A percentile compares a stretch with the other conserved stretches of the same genome.
These are phyloP conservation scores for Chrysotoxum bicinctum DNA, from an alignment of 2,888 invertebrate species.

Conservation along the genomic window DNA sequence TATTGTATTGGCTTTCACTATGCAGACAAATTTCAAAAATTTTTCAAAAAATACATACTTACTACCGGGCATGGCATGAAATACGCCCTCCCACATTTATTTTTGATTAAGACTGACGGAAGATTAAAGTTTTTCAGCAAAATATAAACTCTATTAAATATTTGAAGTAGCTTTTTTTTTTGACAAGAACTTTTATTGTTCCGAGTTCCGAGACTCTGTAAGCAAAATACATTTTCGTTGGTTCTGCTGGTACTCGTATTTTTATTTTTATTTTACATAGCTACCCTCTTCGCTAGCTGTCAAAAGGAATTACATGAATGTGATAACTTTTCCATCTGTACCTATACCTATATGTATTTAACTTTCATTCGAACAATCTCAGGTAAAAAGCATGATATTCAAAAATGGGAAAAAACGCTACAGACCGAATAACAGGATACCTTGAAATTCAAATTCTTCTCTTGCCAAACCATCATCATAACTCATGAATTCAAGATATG, in stretches of 20 bases:
- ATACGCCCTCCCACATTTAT: too few species aligned
- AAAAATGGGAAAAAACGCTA: not conserved
- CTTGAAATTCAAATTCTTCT: conserved; percentile 8
- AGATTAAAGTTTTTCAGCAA: too few species aligned
- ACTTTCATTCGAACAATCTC: not conserved
- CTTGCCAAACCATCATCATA: conserved; percentile 36
- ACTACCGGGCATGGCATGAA: too few species aligned
- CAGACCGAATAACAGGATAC: conserved; percentile 18
- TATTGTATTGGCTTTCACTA: too few species aligned
- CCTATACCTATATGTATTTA: not conserved
- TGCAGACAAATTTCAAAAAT: too few species aligned
- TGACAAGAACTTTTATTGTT: not conserved
- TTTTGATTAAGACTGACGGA: not conserved
- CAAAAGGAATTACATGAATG: conserved; percentile 23
- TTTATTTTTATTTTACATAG: not conserved
- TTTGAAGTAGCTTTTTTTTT: too few species aligned
- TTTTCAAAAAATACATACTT: too few species aligned
- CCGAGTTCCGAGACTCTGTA: not conserved
- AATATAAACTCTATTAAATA: too few species aligned
- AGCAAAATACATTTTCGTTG: not conserved
- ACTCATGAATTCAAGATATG: conserved; percentile 44
- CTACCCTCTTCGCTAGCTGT: not conserved
- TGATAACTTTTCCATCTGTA: conserved; percentile 27
- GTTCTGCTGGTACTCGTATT: not conserved
- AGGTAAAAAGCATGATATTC: not conserved